Evolutionary conservation across 2,888 invertebrate genomes (phyloP).

Genomic region (Capitulum mitella): DNA sequence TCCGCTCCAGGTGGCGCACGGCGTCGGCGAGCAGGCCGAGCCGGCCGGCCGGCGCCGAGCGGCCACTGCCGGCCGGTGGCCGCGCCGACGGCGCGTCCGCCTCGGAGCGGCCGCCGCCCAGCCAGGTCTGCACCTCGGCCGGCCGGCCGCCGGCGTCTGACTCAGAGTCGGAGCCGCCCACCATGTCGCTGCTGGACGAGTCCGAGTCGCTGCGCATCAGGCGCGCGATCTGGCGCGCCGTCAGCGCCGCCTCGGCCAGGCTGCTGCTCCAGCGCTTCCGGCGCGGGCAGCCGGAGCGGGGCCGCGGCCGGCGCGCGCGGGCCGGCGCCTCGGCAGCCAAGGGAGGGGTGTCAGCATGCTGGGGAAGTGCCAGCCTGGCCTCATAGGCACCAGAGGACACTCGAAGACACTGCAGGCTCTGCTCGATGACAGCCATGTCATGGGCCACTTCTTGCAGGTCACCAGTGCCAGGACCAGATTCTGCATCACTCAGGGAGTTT

Average conservation of each 20-base stretch:
- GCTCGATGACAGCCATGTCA: not conserved
- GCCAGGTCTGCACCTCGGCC: not conserved
- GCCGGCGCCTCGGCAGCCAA: not conserved
- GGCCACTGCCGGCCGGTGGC: not conserved
- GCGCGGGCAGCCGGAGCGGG: not conserved
- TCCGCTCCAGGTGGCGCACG: not conserved
- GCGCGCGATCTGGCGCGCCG: not conserved
- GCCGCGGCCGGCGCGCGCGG: slow-evolving; percentile 7
- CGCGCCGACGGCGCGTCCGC: not conserved
- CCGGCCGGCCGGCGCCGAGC: not conserved
- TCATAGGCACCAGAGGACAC: not conserved
- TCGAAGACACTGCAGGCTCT: not conserved
- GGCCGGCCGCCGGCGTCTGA: not conserved
- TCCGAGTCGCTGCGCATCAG: not conserved
- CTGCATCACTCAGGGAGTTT: not conserved
- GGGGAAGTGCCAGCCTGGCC: not conserved
- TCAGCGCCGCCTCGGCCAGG: not conserved
- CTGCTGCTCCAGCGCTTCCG: slow-evolving; percentile 3
- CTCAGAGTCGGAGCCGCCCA: not conserved
- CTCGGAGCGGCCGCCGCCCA: not conserved
- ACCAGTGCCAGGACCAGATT: not conserved
- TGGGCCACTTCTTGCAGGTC: not conserved
- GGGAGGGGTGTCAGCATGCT: not conserved
- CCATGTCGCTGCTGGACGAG: not conserved
- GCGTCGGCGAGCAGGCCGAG: not conserved